phyloP scores from a whole-genome alignment of 2,888 invertebrate genomes.

The Limnephilus rhombicus region DNA sequence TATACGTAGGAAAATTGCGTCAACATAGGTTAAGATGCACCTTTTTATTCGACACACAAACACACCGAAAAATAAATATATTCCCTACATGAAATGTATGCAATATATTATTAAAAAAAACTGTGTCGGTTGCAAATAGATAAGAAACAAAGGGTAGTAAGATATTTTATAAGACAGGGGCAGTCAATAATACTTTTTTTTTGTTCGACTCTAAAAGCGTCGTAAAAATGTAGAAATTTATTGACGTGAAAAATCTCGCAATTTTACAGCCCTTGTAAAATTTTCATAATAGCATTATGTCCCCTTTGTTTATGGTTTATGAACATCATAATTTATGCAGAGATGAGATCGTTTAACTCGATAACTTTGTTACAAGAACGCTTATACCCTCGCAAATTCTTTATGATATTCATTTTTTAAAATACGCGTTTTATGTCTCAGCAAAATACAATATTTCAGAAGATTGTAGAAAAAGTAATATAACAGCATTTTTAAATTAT shows the following conservation, averaged over 20 bases:
- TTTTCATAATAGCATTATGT: neutral
- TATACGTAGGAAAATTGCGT: too few species aligned
- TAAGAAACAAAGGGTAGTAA: too few species aligned
- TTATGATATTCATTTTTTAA: neutral
- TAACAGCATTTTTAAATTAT: neutral
- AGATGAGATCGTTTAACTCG: neutral
- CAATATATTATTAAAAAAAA: too few species aligned
- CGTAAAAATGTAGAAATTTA: neutral
- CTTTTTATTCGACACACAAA: too few species aligned
- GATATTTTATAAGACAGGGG: neutral
- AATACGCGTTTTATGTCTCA: neutral
- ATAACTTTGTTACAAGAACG: neutral
- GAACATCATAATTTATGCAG: neutral
- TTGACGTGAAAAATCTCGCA: neutral
- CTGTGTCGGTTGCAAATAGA: too few species aligned
- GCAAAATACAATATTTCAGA: neutral
- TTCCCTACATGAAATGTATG: too few species aligned
- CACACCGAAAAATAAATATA: too few species aligned
- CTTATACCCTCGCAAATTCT: neutral
- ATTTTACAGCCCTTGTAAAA: constrained; percentile 9
- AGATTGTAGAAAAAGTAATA: neutral
- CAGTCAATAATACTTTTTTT: neutral
- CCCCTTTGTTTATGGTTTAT: neutral
- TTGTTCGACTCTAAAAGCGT: neutral
- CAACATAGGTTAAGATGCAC: too few species aligned